Evolutionary conservation across 2,888 invertebrate species (phyloP).

Genomic region (Hemistola chrysoprasaria): DNA sequence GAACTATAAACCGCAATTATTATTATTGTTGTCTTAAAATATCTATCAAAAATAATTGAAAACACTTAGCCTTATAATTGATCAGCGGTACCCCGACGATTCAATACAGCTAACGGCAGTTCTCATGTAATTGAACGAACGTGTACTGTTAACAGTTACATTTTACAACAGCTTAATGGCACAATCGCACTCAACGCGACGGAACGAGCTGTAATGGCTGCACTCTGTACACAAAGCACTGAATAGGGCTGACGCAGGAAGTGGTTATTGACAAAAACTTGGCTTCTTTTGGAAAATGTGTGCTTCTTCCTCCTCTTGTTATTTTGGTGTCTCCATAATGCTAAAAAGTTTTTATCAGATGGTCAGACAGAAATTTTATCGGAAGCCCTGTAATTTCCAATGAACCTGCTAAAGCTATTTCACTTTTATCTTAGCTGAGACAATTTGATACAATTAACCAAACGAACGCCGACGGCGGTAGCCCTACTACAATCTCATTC

Average conservation of each 20-base stretch:
- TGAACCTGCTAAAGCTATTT: not conserved
- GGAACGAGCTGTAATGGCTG: conserved; percentile 33
- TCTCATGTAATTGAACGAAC: conserved; percentile 53
- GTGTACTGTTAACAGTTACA: conserved; percentile 51
- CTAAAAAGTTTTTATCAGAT: too few relatives aligned
- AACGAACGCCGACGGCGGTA: conserved; percentile 16
- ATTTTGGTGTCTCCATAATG: too few relatives aligned
- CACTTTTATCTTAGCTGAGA: conserved; percentile 14
- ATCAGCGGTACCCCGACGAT: conserved; percentile 30
- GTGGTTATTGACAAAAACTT: not conserved
- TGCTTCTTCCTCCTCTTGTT: too few relatives aligned
- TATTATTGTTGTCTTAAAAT: too few relatives aligned
- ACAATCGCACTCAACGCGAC: conserved; percentile 36
- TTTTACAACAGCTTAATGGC: conserved; percentile 39
- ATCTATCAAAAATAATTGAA: conserved; percentile 18
- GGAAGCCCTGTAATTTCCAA: not conserved
- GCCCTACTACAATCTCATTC: conserved; percentile 33
- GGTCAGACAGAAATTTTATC: too few relatives aligned
- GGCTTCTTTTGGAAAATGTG: too few relatives aligned
- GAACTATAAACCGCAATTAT: too few relatives aligned
- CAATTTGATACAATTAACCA: conserved; percentile 25
- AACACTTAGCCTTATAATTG: not conserved
- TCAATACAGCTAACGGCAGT: conserved; percentile 39
- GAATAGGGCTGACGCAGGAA: conserved; percentile 24
- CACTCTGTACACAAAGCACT: conserved; percentile 17